Evolutionary conservation across 2,113 vertebrate genomes (phyloP).

Genomic region (Xyrauchen texanus): DNA sequence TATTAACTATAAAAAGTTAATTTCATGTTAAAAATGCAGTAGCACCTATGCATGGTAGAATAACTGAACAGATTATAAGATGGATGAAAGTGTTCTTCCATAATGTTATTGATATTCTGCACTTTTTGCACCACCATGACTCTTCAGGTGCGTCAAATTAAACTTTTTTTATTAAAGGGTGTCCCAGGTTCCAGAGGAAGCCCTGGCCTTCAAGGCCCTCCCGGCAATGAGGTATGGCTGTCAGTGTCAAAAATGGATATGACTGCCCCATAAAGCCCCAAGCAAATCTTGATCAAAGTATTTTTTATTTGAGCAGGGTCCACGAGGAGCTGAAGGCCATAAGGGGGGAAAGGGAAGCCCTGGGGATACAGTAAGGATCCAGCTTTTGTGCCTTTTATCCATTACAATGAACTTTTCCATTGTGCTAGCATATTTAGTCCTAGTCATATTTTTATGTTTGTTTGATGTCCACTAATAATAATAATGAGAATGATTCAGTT

Average conservation of each 20-base stretch:
- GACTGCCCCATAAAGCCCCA: not conserved
- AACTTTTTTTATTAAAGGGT: conserved; percentile 73
- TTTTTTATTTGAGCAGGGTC: conserved; percentile 72
- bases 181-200: conserved; percentile 81
- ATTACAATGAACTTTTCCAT: conserved; percentile 6
- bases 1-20: no score
- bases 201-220: conserved; percentile 80
- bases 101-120: not conserved
- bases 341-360: conserved; percentile 86
- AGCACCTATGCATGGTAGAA: no score
- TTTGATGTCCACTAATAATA: not conserved
- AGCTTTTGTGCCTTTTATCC: conserved; percentile 2
- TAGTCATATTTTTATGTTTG: not conserved
- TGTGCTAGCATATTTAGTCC: conserved; percentile 5
- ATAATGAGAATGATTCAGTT: no score
- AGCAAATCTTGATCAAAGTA: not conserved
- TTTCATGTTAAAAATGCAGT: not conserved
- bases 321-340: conserved; percentile 80
- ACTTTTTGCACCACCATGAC: not conserved
- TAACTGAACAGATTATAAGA: not conserved
- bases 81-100: not conserved
- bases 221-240: conserved; percentile 81
- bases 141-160: not conserved
- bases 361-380: conserved; percentile 80
- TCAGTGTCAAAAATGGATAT: not conserved